Percentiles rank a stretch among this genome's conserved stretches.
Evolutionary conservation across 2,797 vertebrate genomes (phyloP).

Genomic region (Cyprinodon diabolis): DNA sequence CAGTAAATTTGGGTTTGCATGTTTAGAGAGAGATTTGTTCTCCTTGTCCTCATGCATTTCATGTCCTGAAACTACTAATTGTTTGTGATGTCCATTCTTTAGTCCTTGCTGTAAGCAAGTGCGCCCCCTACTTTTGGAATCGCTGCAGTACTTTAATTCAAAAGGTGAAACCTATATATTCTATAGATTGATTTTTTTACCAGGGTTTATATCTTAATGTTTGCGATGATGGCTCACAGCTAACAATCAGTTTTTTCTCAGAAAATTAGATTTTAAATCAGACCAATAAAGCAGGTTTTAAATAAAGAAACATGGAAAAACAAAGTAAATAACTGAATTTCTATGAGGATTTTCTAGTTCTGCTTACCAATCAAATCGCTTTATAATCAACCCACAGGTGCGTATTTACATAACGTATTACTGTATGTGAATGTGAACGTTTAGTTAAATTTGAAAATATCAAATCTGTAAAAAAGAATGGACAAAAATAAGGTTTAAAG

Average conservation of each 20-base stretch:
- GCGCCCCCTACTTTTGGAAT: not conserved
- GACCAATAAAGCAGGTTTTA: not conserved
- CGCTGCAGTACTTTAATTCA: not conserved
- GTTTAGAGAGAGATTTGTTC: not conserved
- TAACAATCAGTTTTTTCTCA: not conserved
- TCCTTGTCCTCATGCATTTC: not conserved
- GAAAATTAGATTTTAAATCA: not conserved
- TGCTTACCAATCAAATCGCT: too few relatives aligned
- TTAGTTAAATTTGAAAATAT: too few relatives aligned
- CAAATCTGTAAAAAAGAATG: too few relatives aligned
- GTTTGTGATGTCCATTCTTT: constrained; percentile 4
- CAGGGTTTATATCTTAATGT: not conserved
- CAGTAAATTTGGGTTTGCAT: not conserved
- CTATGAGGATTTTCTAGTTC: not conserved
- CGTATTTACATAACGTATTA: too few relatives aligned
- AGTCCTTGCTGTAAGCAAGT: constrained; percentile 7
- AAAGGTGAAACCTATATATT: not conserved
- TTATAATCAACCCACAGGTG: too few relatives aligned
- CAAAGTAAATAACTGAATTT: not conserved
- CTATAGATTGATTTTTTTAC: not conserved
- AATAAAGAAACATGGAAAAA: not conserved
- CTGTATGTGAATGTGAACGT: too few relatives aligned
- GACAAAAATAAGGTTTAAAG: too few relatives aligned
- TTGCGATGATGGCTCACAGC: too few relatives aligned
- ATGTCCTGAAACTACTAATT: not conserved